Evolutionary conservation across 2,888 invertebrate species (phyloP).

Genomic region (Cephus nigrinus): DNA sequence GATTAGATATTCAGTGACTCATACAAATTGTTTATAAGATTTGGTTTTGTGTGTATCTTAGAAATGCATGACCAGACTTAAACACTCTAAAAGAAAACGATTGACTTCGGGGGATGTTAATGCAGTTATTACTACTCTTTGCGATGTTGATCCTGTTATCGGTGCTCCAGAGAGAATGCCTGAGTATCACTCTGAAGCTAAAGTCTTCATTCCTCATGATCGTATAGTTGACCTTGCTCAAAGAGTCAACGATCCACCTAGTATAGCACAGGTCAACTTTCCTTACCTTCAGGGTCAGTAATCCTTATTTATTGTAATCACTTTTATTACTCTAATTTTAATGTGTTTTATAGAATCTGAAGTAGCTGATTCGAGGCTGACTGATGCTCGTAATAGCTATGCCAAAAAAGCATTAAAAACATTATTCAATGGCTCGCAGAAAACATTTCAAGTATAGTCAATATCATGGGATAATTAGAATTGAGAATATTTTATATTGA

Average conservation of each 20-base stretch:
- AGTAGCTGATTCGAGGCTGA: slow-evolving; percentile 52
- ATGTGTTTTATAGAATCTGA: slow-evolving; percentile 51
- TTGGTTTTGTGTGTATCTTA: slow-evolving; percentile 28
- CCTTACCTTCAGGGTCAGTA: slow-evolving; percentile 56
- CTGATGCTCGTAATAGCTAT: slow-evolving; percentile 58
- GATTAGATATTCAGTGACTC: background rate
- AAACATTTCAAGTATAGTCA: slow-evolving; percentile 58
- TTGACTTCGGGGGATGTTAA: slow-evolving; percentile 59
- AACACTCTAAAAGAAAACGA: slow-evolving; percentile 57
- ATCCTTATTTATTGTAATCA: background rate
- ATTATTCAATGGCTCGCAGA: slow-evolving; percentile 62
- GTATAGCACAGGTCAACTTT: slow-evolving; percentile 50
- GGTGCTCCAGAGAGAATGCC: slow-evolving; percentile 57
- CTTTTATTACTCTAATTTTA: background rate
- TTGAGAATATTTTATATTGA: background rate
- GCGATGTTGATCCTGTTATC: slow-evolving; percentile 60
- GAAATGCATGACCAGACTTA: slow-evolving; percentile 63
- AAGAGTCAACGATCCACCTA: slow-evolving; percentile 51
- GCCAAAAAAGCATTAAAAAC: slow-evolving; percentile 61
- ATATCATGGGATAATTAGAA: background rate
- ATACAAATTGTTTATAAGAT: background rate
- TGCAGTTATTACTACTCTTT: slow-evolving; percentile 59
- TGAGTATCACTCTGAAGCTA: slow-evolving; percentile 58
- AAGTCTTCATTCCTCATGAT: slow-evolving; percentile 59
- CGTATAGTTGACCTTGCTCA: slow-evolving; percentile 51